Evolutionary conservation across 2,797 vertebrate genomes (phyloP).

Genomic region (Carapus acus): DNA sequence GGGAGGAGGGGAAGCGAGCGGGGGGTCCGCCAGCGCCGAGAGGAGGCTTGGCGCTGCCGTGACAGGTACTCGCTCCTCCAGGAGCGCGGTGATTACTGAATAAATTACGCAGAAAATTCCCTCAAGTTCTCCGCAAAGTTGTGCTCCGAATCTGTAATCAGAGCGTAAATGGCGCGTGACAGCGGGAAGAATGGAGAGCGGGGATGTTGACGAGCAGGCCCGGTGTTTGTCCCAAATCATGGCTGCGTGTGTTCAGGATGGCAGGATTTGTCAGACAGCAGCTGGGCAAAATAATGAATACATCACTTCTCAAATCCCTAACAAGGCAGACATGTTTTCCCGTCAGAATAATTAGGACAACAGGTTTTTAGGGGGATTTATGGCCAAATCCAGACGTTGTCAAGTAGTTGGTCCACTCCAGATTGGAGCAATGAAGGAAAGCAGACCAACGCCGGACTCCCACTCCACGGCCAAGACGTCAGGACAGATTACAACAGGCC

Average conservation of each 20-base stretch:
- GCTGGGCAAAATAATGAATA: neutral
- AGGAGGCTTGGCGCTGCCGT: neutral
- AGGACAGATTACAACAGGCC: too few relatives aligned
- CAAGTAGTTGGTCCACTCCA: too few relatives aligned
- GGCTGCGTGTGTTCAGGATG: constrained; percentile 2
- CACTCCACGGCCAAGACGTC: too few relatives aligned
- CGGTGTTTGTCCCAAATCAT: neutral
- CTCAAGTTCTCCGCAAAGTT: neutral
- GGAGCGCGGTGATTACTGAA: constrained; percentile 1
- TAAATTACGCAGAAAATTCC: constrained; percentile 4
- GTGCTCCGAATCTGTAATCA: neutral
- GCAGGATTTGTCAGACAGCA: neutral
- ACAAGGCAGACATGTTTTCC: neutral
- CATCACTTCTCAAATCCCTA: neutral
- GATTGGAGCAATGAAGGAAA: too few relatives aligned
- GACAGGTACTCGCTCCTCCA: constrained; percentile 5
- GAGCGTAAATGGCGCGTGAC: neutral
- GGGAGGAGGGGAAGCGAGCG: constrained; percentile 2
- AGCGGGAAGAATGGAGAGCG: neutral
- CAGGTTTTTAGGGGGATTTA: too few relatives aligned
- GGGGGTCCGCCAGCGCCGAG: constrained; percentile 1
- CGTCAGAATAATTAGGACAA: neutral
- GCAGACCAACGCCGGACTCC: too few relatives aligned
- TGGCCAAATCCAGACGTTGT: too few relatives aligned
- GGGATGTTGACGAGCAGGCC: neutral